Base-by-base conservation (phyloP, 1,140 invertebrate species). In the Lethrus apterus region DNA sequence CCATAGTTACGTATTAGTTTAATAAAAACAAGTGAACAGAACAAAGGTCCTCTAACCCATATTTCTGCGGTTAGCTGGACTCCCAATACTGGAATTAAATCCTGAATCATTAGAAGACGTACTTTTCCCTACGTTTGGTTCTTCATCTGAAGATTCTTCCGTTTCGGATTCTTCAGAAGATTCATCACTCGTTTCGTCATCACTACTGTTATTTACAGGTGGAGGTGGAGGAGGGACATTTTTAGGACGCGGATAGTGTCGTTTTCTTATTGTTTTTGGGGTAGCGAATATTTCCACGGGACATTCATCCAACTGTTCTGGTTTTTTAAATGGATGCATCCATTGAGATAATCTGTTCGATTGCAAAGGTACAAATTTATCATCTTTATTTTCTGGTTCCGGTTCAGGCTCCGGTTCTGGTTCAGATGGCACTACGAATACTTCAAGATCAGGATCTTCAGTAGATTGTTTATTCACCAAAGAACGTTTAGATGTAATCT, bases 41-140 rank as follows among this genome's bases (percentile, higher is more conserved):
- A 17, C n/a, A 8, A 13, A 9, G 49, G 49, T 40, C 21, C 46
- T 60, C 61, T 60, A 57, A 66, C 64, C 64, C 50, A 62, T 63
- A 57, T 58, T 52, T 53, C 55, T 61, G 38, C 50, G 56, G 13
- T 47, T 52, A 44, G 70, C 66, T 13, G 71, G 71, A 18, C 70
- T 72, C 26, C 68, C 66, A 17, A 21, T 24, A 18, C 35, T 43
- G 8, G 75, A 78, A 61, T 77, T 74, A 57, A 78, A 78, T 30
- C 75, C 75, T 29, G 75, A 78, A 62, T 78, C 75, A 60, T 73
- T 75, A 8, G 74, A 76, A 42, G 73, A 75, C 13, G 73, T 76
- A 52, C 75, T 77, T 48, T 72, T 73, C 56, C 75, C 69, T 21
- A 73, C 69, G 44, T 58, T 38, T n/a, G 43, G 47, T 8, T 56